Evolutionary conservation across 2,888 invertebrate genomes (phyloP), one percentile per base, ranked within the genome.

Genomic region (Caenorhabditis sp.): DNA sequence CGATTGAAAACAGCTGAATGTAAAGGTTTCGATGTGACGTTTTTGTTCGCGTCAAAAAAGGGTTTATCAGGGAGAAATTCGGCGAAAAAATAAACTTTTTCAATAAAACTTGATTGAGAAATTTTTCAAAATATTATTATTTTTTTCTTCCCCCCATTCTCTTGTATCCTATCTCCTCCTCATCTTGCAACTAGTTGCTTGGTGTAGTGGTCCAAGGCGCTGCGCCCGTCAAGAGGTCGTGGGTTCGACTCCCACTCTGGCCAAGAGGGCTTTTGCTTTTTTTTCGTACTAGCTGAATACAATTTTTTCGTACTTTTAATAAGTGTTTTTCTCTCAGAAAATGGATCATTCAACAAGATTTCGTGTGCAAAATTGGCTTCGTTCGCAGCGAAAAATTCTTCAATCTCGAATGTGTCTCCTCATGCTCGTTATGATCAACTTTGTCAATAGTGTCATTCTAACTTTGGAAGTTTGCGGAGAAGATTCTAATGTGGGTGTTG

Each of bases 341-440:
- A 75, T 77, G 71, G 72, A 78, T 71, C 77, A 78, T 50, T 75
- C 77, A 23, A 78, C 77, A 49, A 63, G 68, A 36, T 78, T 75
- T 58, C 69, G 67, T 43, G 53, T 78, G 36, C 69, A 78, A 27
- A 72, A 66, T 27, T 78, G 77, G 77, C 62, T 78, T 24, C 59
- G 77, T 27, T 62, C 74, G 27, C 72, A 66, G 26, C 60, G 69
- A 49, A 78, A 78, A 66, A 54, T 75, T 31, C 72, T 78, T 53
- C 74, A 76, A 63, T 72, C 72, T 12, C 2, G 50, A 55, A 68
- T 78, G 69, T 70, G 73, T 31, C 58, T 73, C 6, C 23, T 76
- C 50, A 66, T 78, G 67, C 54, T 78, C 21, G 66, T 78, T 37
- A 66, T 74, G 61, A 61, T 78, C 65, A 78, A 78, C 50, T 78